Percentiles rank a stretch among this genome's conserved stretches.
Conservation (phyloP, 2,797 vertebrate genomes). For the Pseudochromis fuscus region DNA sequence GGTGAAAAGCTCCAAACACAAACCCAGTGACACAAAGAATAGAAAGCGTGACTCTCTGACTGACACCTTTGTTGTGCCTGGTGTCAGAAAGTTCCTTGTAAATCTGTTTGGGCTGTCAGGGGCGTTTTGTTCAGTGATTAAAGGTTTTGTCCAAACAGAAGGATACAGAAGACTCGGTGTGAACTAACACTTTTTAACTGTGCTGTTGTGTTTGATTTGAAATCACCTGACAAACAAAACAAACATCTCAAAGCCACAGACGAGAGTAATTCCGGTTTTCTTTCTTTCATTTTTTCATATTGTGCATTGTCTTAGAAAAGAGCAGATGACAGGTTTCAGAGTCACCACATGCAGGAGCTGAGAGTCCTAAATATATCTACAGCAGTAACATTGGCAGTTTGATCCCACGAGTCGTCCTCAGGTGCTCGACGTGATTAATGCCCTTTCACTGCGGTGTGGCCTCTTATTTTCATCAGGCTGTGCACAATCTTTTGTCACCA, state of each 20-base stretch:
- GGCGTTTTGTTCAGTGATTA: neutral
- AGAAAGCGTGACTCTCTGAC: neutral
- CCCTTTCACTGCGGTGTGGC: neutral
- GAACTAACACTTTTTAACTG: neutral
- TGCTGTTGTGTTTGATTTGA: neutral
- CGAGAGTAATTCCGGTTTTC: too few relatives aligned
- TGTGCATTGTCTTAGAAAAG: neutral
- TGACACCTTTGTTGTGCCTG: neutral
- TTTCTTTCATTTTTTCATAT: too few relatives aligned
- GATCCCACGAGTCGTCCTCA: neutral
- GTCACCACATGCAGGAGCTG: neutral
- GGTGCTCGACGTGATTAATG: neutral
- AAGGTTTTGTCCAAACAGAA: neutral
- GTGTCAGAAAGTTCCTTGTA: neutral
- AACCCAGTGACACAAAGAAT: neutral
- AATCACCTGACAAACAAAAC: neutral
- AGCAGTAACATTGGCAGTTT: slow-evolving; percentile 9
- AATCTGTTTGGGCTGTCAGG: neutral
- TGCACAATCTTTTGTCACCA: neutral
- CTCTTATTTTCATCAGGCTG: neutral
- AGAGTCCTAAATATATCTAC: neutral
- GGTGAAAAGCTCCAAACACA: neutral
- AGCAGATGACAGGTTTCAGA: neutral
- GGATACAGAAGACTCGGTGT: neutral
- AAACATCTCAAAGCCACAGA: neutral